Evolutionary conservation across 2,113 vertebrate species (phyloP).

Genomic region (Tachysurus fulvidraco): DNA sequence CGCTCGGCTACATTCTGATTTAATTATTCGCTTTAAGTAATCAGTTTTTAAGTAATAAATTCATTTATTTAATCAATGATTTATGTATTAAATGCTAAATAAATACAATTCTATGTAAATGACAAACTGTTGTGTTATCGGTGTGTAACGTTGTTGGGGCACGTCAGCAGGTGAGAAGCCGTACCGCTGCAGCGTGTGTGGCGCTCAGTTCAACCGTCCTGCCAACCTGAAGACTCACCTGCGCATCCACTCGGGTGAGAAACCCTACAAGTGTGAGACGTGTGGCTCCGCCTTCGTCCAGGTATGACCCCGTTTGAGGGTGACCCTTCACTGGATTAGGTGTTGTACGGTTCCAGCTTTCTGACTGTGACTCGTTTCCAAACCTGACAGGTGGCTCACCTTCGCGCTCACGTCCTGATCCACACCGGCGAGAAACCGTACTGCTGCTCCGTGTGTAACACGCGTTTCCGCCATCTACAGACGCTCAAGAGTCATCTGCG

Average conservation of each 20-base stretch:
- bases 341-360: neutral
- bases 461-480: constrained; percentile 93
- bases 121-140: too few species aligned
- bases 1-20: too few species aligned
- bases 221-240: constrained; percentile 98
- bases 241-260: constrained; percentile 97
- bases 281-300: constrained; percentile 87
- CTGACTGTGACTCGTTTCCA: neutral
- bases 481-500: constrained; percentile 96
- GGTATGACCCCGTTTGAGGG: constrained; percentile 59
- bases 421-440: constrained; percentile 97
- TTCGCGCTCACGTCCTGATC: constrained; percentile 93
- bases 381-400: constrained; percentile 87
- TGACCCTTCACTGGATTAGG: neutral
- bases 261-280: constrained; percentile 97
- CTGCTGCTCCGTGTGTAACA: constrained; percentile 93
- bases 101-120: too few species aligned
- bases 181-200: constrained; percentile 93
- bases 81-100: too few species aligned
- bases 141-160: neutral
- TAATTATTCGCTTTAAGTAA: too few species aligned
- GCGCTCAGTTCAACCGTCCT: constrained; percentile 95
- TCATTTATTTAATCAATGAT: too few species aligned
- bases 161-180: constrained; percentile 86
- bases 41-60: too few species aligned